phyloP scores from a whole-genome alignment of 2,888 invertebrate genomes.

The Sturmia bella region DNA sequence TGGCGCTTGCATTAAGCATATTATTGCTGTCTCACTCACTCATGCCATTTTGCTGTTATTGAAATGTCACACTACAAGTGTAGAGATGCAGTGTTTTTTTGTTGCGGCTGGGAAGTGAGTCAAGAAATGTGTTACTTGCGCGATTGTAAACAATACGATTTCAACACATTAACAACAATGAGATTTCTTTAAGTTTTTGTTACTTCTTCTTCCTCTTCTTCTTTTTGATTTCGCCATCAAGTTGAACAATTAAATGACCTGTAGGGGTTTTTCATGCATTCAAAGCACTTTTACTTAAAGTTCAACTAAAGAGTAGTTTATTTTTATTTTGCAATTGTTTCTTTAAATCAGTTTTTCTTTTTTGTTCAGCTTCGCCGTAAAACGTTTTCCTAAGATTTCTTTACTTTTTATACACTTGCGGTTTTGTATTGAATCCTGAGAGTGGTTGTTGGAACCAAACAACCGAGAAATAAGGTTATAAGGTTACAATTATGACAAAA shows the following conservation, averaged over 20 bases:
- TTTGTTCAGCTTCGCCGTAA: constrained; percentile 29
- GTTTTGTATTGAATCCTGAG: constrained; percentile 38
- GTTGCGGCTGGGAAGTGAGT: background rate
- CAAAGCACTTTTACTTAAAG: constrained; percentile 28
- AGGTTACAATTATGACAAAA: constrained; percentile 71
- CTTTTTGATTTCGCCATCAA: constrained; percentile 29
- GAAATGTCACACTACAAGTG: constrained; percentile 37
- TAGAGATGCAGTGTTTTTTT: constrained; percentile 2
- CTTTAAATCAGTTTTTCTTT: constrained; percentile 22
- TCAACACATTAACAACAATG: constrained; percentile 58
- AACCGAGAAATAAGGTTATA: constrained; percentile 72
- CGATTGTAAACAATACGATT: constrained; percentile 59
- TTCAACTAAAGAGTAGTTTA: constrained; percentile 11
- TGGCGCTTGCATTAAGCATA: constrained; percentile 3
- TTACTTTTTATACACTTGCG: constrained; percentile 59
- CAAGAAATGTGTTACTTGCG: background rate
- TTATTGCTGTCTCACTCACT: constrained; percentile 9
- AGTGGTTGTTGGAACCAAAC: constrained; percentile 6
- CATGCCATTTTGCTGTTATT: constrained; percentile 18
- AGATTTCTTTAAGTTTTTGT: constrained; percentile 25
- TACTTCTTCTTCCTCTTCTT: constrained; percentile 23
- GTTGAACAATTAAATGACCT: constrained; percentile 64
- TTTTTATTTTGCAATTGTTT: constrained; percentile 20
- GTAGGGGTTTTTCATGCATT: constrained; percentile 47
- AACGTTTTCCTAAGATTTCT: constrained; percentile 59